Conservation (phyloP, 2,113 vertebrate genomes). For the Oceanodroma tethys region DNA sequence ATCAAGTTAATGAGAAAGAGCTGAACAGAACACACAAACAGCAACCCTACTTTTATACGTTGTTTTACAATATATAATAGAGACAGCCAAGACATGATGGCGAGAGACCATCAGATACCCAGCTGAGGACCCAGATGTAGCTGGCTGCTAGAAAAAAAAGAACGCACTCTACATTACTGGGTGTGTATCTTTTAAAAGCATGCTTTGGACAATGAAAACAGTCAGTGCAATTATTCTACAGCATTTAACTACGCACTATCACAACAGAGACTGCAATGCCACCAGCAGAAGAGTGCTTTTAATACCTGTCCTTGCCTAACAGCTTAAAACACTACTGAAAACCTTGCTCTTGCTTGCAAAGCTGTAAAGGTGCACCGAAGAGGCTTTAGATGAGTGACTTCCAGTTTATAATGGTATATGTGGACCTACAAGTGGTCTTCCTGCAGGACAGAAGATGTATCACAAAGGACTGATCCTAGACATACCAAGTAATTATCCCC, state of each 20-base stretch:
- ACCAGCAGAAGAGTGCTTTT: background rate
- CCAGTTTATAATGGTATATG: background rate
- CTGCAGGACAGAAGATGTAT: background rate
- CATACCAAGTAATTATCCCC: constrained; percentile 95
- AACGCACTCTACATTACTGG: background rate
- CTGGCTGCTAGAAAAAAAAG: background rate
- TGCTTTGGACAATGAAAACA: background rate
- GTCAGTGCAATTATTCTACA: background rate
- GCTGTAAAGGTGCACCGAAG: background rate
- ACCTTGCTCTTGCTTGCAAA: background rate
- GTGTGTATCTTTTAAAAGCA: background rate
- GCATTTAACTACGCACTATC: background rate
- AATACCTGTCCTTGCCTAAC: background rate
- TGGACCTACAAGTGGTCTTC: background rate
- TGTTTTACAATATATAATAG: background rate
- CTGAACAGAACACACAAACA: background rate
- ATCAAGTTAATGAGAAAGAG: background rate
- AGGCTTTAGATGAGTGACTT: background rate
- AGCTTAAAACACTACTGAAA: background rate
- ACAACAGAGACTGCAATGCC: background rate
- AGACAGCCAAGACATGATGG: background rate
- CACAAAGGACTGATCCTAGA: background rate
- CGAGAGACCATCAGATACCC: background rate
- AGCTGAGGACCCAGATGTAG: background rate
- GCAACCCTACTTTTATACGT: background rate